phyloP scores from a whole-genome alignment of 2,113 vertebrate genomes.

The Phoxinus phoxinus region DNA sequence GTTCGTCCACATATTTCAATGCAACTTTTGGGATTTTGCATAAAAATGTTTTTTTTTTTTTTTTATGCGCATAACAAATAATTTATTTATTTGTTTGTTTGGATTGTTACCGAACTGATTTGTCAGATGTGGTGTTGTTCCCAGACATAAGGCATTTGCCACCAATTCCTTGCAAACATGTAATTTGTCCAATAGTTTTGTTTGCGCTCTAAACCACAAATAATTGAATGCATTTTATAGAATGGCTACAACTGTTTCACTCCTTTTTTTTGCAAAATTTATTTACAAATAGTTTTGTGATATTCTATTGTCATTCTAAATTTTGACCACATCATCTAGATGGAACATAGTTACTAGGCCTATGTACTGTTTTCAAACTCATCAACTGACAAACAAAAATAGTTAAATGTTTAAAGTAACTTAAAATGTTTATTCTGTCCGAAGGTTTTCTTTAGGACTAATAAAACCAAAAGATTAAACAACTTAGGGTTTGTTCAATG shows the following conservation, averaged over 20 bases:
- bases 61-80: neutral
- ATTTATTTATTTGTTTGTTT: neutral
- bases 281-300: neutral
- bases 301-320: neutral
- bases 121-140: neutral
- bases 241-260: neutral
- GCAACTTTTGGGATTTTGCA: conserved; percentile 1
- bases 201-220: neutral
- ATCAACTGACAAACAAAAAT: neutral
- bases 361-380: neutral
- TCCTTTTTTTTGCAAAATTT: neutral
- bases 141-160: neutral
- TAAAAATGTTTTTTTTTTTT: too few species aligned
- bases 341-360: neutral
- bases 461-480: conserved; percentile 26
- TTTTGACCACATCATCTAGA: neutral
- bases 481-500: conserved; percentile 67
- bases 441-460: conserved; percentile 1
- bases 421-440: neutral
- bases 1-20: neutral
- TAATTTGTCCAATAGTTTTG: neutral
- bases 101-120: neutral
- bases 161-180: neutral
- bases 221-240: neutral
- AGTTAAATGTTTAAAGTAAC: neutral